These are phyloP conservation scores for Adelosebastes latens DNA, from an alignment of 2,797 vertebrate genomes.

Conservation along the genomic window DNA sequence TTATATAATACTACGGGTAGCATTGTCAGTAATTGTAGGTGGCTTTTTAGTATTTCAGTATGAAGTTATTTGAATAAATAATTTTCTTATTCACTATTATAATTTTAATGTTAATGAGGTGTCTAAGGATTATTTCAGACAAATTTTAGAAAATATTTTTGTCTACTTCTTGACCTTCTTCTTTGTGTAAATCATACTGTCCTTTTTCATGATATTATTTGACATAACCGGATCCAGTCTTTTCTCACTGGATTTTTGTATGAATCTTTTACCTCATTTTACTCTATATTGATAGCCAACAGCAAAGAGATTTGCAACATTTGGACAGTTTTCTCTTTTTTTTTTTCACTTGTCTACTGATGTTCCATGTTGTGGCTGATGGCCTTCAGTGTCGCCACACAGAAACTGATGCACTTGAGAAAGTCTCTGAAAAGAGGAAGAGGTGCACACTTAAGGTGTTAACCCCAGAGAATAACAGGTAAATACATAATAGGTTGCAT, in stretches of 20 bases:
- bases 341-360: background rate
- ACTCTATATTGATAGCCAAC: background rate
- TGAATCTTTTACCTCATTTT: background rate
- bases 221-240: background rate
- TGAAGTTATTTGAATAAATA: background rate
- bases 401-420: conserved; percentile 17
- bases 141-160: background rate
- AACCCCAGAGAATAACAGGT: background rate
- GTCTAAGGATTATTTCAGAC: background rate
- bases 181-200: background rate
- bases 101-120: background rate
- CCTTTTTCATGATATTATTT: background rate
- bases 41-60: background rate
- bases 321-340: background rate
- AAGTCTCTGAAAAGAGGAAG: conserved; percentile 22
- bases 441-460: background rate
- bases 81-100: background rate
- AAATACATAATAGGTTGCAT: conserved; percentile 4
- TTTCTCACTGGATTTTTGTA: background rate
- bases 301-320: background rate
- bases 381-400: background rate
- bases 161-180: background rate
- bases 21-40: background rate
- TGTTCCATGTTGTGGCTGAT: conserved; percentile 3
- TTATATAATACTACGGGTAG: background rate